A percentile compares a stretch with the other conserved stretches of the same genome.
phyloP scores from a whole-genome alignment of 2,888 invertebrate species.

The Caenorhabditis panamensis region DNA sequence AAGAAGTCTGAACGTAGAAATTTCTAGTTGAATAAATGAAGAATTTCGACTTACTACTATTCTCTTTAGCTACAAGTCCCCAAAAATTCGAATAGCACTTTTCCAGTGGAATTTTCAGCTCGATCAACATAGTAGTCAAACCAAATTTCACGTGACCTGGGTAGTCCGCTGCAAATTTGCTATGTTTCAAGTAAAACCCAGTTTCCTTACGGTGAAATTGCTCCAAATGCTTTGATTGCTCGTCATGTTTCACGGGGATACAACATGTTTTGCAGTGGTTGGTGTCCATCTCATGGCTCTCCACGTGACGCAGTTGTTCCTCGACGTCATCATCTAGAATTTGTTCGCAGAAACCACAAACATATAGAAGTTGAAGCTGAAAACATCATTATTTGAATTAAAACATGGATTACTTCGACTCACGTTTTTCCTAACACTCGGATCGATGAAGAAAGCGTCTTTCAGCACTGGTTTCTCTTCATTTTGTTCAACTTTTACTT shows the following conservation, averaged over 20 bases:
- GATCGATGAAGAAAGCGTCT: neutral
- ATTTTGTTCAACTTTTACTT: neutral
- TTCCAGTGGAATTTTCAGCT: conserved; percentile 18
- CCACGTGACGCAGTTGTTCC: neutral
- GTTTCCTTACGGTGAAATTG: conserved; percentile 1
- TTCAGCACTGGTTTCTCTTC: neutral
- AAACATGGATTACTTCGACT: neutral
- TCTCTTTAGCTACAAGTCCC: neutral
- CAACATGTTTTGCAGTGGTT: conserved; percentile 18
- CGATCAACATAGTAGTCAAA: conserved; percentile 9
- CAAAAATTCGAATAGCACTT: conserved; percentile 31
- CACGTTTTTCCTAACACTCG: neutral
- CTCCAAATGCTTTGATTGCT: conserved; percentile 3
- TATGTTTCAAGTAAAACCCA: neutral
- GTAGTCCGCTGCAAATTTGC: conserved; percentile 3
- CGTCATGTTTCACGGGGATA: neutral
- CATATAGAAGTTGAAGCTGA: neutral
- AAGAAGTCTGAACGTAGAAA: neutral
- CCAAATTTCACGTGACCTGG: neutral
- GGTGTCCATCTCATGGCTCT: neutral
- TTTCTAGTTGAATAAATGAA: neutral
- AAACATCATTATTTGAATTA: neutral
- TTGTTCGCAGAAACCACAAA: conserved; percentile 1
- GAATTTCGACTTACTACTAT: neutral
- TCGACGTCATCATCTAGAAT: neutral